Evolutionary conservation across 2,113 vertebrate genomes (phyloP).

Genomic region (Phalacrocorax pelagicus): DNA sequence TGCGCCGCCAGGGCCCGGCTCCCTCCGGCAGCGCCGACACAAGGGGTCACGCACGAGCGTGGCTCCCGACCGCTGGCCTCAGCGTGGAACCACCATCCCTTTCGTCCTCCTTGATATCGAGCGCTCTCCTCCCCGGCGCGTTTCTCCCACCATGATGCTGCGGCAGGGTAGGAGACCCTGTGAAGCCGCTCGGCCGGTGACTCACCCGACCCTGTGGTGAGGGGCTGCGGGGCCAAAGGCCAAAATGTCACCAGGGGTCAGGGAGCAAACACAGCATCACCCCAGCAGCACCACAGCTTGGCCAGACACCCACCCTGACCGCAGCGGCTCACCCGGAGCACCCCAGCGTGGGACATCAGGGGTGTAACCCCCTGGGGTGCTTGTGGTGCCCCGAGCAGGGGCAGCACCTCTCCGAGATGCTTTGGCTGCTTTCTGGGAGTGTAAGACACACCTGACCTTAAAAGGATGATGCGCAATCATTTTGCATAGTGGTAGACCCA

Average conservation of each 20-base stretch:
- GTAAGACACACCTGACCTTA: rapidly evolving
- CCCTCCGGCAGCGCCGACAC: neutral
- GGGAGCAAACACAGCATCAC: neutral
- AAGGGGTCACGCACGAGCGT: constrained; percentile 1
- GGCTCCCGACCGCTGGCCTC: neutral
- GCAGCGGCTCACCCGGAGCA: neutral
- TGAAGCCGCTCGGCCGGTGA: rapidly evolving
- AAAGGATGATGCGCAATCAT: too few species aligned
- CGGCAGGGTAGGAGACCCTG: rapidly evolving
- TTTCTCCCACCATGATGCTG: rapidly evolving
- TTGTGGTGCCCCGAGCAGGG: rapidly evolving
- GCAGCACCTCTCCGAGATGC: rapidly evolving
- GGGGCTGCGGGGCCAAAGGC: neutral
- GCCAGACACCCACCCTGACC: rapidly evolving
- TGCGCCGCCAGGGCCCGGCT: rapidly evolving
- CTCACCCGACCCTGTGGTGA: neutral
- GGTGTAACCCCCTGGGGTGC: neutral
- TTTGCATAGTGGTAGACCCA: rapidly evolving
- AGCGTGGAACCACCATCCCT: rapidly evolving
- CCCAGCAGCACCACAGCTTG: rapidly evolving
- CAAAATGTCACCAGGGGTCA: rapidly evolving
- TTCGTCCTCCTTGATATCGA: rapidly evolving
- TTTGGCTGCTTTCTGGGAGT: rapidly evolving
- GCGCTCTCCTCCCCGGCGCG: rapidly evolving
- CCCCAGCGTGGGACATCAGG: rapidly evolving